Base-by-base conservation (phyloP, 2,797 vertebrate species). In the Chloroceryle amazona region DNA sequence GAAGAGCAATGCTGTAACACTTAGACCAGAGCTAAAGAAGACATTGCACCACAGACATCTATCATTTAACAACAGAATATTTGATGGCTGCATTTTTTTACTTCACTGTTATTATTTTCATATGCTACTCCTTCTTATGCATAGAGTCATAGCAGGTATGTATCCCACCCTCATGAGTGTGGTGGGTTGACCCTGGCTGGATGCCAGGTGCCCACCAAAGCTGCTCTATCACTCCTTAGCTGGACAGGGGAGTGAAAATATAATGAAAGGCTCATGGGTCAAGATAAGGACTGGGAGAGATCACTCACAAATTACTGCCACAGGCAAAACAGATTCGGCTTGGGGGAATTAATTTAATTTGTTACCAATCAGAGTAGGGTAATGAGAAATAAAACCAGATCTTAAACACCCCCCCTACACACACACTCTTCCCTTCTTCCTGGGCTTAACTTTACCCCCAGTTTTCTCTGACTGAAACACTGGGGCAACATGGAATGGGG, bases 11-110 rank as follows among this genome's bases (percentile, higher is more conserved):
- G 47, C 52, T 87, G 66, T 42, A 91, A 92, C 95, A 74, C 79
- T 94, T 93, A 92, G 54, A 94, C 85, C 90, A 76, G 62, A 91
- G 44, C 76, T 89, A 81, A 41, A 57, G 35, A 97, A 91, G 60
- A 73, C 83, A 73, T 86, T 80, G 92, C 39, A 87, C 17, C 74
- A 86, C 41, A 29, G 83, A 80, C 5, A 3, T 88, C 41, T 79
- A 35, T 94, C 73, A 89, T 72, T 76, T 88, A 94, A 82, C 19
- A 37, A 21, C 31, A 82, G 52, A 66, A 72, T 71, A 68, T 58
- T 92, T 97, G 74, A 81, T 89, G 29, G 47, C 18, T 80, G 6
- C 52, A 33, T 73, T 70, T 95, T 95, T 95, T 85, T 58, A 58
- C 86, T 70, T 84, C 25, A 76, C 41, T 88, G 79, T 46, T 93